These are phyloP conservation scores for Podarcis raffonei DNA, from an alignment of 2,113 vertebrate species.

Conservation along the genomic window DNA sequence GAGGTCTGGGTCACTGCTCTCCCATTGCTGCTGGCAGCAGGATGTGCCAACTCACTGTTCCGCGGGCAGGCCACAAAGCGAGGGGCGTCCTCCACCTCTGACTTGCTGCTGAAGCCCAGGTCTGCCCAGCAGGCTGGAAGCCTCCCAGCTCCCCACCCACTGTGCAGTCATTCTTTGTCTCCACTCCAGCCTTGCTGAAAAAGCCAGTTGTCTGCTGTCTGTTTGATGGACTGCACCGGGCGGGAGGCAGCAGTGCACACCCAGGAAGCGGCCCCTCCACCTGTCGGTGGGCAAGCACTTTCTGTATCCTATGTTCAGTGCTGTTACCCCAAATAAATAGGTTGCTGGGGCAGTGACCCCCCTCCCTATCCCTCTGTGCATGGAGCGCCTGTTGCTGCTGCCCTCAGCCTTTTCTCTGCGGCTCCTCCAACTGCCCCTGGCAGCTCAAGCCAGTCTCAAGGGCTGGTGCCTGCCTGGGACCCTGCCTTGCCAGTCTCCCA, in stretches of 20 bases:
- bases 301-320: not conserved
- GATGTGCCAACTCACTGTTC: not conserved
- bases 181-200: not conserved
- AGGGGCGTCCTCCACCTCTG: not conserved
- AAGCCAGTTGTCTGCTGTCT: not conserved
- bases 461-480: not conserved
- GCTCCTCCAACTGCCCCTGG: no score
- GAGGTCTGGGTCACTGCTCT: rapidly evolving
- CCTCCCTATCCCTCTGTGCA: not conserved
- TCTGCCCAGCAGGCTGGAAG: not conserved
- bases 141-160: not conserved
- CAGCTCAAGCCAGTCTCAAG: not conserved
- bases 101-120: not conserved
- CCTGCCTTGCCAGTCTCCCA: not conserved
- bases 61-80: no score
- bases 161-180: not conserved
- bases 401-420: not conserved
- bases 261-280: not conserved
- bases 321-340: not conserved
- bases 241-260: not conserved
- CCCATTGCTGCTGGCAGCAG: not conserved
- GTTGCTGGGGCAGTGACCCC: not conserved
- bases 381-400: not conserved
- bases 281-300: no score
- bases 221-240: not conserved